Evolutionary conservation across 2,888 invertebrate genomes (phyloP).

Genomic region (Schizotus pectinicornis): DNA sequence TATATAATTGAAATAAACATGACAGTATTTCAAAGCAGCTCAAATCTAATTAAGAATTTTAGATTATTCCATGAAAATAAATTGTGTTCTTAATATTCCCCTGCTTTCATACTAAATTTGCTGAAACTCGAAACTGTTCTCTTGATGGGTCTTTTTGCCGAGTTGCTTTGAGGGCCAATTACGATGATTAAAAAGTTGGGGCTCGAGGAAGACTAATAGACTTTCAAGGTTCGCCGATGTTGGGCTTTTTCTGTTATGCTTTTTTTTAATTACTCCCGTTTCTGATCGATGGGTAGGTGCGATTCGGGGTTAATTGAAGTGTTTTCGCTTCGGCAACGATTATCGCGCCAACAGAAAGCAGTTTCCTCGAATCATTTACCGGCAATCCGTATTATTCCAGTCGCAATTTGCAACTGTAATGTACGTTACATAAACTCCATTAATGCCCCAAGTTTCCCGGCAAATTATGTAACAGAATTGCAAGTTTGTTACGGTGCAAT

Average conservation of each 20-base stretch:
- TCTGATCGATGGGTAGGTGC: not conserved
- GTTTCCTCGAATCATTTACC: slow-evolving; percentile 11
- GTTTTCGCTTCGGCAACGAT: not conserved
- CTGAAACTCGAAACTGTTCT: slow-evolving; percentile 30
- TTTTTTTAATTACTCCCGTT: slow-evolving; percentile 5
- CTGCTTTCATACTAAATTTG: slow-evolving; percentile 29
- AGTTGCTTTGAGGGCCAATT: slow-evolving; percentile 40
- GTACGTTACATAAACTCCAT: slow-evolving; percentile 22
- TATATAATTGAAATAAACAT: slow-evolving; percentile 56
- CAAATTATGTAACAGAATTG: slow-evolving; percentile 19
- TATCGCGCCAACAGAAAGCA: slow-evolving; percentile 4
- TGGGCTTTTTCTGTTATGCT: not conserved
- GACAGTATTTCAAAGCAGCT: slow-evolving; percentile 51
- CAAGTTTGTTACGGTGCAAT: slow-evolving; percentile 12
- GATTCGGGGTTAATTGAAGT: slow-evolving; percentile 4
- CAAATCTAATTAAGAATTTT: slow-evolving; percentile 53
- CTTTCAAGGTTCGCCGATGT: slow-evolving; percentile 17
- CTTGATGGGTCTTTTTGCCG: slow-evolving; percentile 28
- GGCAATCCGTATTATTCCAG: slow-evolving; percentile 12
- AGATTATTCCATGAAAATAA: slow-evolving; percentile 46
- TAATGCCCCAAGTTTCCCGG: slow-evolving; percentile 14
- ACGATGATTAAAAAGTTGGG: slow-evolving; percentile 40
- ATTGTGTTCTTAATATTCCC: slow-evolving; percentile 41
- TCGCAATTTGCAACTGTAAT: slow-evolving; percentile 12
- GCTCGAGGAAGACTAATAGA: slow-evolving; percentile 17